phyloP scores from a whole-genome alignment of 1,140 invertebrate genomes.

The Danaus plexippus region DNA sequence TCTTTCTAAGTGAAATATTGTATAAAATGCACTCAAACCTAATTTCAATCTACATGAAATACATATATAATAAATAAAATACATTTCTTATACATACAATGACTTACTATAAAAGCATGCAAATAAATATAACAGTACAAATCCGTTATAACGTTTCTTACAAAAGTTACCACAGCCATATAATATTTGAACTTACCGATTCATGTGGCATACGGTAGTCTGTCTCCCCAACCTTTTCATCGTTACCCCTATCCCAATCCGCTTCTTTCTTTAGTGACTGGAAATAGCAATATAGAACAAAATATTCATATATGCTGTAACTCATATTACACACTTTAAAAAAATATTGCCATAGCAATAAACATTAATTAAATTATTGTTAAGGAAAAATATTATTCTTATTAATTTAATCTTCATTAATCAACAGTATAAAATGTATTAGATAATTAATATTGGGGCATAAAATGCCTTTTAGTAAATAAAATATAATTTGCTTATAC shows the following conservation, averaged over 20 bases:
- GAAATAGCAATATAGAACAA: constrained; percentile 30
- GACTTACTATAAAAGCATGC: constrained; percentile 20
- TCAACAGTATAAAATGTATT: too few relatives aligned
- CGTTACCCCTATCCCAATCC: constrained; percentile 83
- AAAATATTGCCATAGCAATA: too few relatives aligned
- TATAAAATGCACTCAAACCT: too few relatives aligned
- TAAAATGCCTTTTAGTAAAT: not conserved
- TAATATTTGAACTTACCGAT: constrained; percentile 77
- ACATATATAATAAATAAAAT: not conserved
- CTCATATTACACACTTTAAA: too few relatives aligned
- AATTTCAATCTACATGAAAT: not conserved
- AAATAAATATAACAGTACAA: constrained; percentile 10
- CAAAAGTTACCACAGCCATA: constrained; percentile 33
- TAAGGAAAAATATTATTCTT: too few relatives aligned
- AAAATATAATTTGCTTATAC: constrained; percentile 3
- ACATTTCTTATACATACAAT: constrained; percentile 7
- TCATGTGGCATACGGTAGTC: constrained; percentile 84
- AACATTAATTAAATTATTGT: too few relatives aligned
- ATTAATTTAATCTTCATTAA: too few relatives aligned
- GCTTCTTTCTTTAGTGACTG: constrained; percentile 92
- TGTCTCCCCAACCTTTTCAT: constrained; percentile 82
- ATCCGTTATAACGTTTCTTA: constrained; percentile 15
- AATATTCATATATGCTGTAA: too few relatives aligned
- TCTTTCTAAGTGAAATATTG: too few relatives aligned
- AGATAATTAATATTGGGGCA: too few relatives aligned